Evolutionary conservation across 2,888 invertebrate genomes (phyloP), one percentile per base, ranked within the genome.

Genomic region (Drosophila rellima): DNA sequence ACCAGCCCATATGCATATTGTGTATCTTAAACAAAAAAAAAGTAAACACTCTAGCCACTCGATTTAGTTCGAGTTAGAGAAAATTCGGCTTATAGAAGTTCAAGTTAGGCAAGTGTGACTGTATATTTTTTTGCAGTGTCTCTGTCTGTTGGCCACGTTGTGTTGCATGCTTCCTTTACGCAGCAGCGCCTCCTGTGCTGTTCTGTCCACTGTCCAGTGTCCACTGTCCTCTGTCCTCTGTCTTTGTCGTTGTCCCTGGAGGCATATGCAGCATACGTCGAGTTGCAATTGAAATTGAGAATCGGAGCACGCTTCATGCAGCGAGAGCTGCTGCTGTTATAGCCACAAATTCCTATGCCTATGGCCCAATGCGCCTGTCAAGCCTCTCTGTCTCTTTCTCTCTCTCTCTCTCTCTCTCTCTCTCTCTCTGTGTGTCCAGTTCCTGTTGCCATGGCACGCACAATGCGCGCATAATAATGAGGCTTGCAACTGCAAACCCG

Each of bases 391-490:
- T 29, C 13, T 18, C 8, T 35, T 20, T 7, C 52, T 11, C 18
- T 55, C 51, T 15, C 18, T 8, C 20, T 17, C 31, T 5, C 20
- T 35, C 15, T 2, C 11, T 17, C 10, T n/a, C 18, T 18, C 6
- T 11, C 5, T 33, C 13, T 29, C 40, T 50, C 23, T 29, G 61
- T 64, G 52, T 61, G 55, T 60, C 56, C 70, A 66, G 83, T 84
- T 88, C 83, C 87, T 84, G 83, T 86, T 86, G 83, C 83, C 86
- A 55, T 57, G 59, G 73, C 80, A 88, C 89, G 84, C 89, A 87
- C 85, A 84, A 89, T 87, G 89, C 87, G 84, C 84, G 84, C 84
- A 84, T 84, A 84, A 83, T 89, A 89, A 84, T 84, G 84, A 83
- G 74, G 52, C 79, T 20, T 47, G 42, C 50, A 70, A 37, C 70